These are phyloP conservation scores for Hydrozoanthus gracilis DNA, from an alignment of 92 coral and sea anemone genomes.

Conservation along the genomic window DNA sequence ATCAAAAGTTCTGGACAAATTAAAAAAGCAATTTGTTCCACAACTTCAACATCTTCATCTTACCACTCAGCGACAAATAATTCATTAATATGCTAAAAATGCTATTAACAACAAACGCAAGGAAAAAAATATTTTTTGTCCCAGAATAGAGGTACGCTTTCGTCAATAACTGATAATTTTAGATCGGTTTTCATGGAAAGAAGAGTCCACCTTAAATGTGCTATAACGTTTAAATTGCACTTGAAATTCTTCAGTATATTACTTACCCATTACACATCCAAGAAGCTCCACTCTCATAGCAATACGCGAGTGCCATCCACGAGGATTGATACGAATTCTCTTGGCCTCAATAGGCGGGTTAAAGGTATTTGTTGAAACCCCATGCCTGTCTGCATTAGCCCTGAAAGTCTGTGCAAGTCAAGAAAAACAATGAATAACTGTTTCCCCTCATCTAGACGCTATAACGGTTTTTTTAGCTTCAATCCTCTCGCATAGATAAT, in stretches of 20 bases:
- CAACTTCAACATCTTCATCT: too few species aligned
- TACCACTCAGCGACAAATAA: too few species aligned
- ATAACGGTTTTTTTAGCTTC: too few species aligned
- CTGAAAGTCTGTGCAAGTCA: constrained; percentile 68
- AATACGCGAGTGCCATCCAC: constrained; percentile 75
- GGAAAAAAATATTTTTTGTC: too few species aligned
- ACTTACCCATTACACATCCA: constrained; percentile 77
- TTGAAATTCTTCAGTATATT: background rate
- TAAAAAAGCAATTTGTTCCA: too few species aligned
- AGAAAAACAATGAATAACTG: background rate
- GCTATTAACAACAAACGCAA: too few species aligned
- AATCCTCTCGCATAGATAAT: too few species aligned
- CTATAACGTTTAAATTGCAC: background rate
- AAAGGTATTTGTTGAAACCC: constrained; percentile 63
- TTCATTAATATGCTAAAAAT: too few species aligned
- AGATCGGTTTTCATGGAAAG: too few species aligned
- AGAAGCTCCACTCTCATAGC: constrained; percentile 85
- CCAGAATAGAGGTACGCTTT: too few species aligned
- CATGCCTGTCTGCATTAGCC: constrained; percentile 73
- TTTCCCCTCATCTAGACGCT: background rate
- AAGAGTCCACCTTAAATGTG: background rate
- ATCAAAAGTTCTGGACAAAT: too few species aligned
- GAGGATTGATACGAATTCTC: constrained; percentile 74
- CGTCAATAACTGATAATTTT: too few species aligned
- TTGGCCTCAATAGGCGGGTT: constrained; percentile 73